phyloP scores from a whole-genome alignment of 2,888 invertebrate species.

The Halictus quadricinctus region DNA sequence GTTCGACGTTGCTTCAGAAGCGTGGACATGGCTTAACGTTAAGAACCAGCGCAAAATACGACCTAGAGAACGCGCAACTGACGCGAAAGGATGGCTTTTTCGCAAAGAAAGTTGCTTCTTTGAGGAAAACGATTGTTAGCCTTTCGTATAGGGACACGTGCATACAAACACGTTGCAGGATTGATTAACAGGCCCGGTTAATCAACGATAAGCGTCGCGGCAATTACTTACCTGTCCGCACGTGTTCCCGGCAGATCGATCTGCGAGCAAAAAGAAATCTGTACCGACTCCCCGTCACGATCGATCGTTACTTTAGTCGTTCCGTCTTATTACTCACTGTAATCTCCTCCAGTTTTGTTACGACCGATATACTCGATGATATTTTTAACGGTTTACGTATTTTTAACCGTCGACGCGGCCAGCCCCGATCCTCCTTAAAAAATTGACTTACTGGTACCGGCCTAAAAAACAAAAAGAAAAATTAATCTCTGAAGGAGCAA shows the following conservation, averaged over 20 bases:
- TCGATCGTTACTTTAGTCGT: constrained; percentile 5
- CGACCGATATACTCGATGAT: constrained; percentile 28
- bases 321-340: constrained; percentile 4
- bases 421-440: neutral
- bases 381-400: neutral
- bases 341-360: constrained; percentile 24
- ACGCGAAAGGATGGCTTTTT: constrained; percentile 31
- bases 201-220: constrained; percentile 44
- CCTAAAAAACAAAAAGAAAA: neutral
- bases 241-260: constrained; percentile 16
- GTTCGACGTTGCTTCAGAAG: neutral
- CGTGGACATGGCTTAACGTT: neutral
- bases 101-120: constrained; percentile 24
- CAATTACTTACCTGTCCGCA: constrained; percentile 33
- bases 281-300: constrained; percentile 1
- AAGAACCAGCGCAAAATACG: constrained; percentile 1
- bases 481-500: neutral
- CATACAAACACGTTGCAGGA: constrained; percentile 11
- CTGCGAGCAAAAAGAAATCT: constrained; percentile 4
- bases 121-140: neutral
- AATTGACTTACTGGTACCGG: neutral
- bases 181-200: constrained; percentile 1
- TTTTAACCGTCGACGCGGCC: constrained; percentile 5
- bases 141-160: constrained; percentile 10
- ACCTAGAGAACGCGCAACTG: neutral